Base-by-base conservation (phyloP, 2,797 vertebrate genomes). In the Lepilemur ruficaudatus region DNA sequence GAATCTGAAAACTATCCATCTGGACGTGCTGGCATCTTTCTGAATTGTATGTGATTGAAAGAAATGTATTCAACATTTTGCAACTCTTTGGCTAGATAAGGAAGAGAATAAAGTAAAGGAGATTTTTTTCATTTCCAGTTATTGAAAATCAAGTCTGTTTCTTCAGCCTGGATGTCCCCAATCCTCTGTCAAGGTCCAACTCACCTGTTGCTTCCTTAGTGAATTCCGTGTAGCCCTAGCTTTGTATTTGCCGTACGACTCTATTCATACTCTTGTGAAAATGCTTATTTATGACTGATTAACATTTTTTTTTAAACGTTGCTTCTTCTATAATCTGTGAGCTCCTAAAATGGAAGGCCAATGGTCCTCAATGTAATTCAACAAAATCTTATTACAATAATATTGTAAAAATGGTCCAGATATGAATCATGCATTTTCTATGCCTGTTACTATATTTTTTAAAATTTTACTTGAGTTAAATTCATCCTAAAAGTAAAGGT, bases 1-100 rank as follows among this genome's bases (percentile, higher is more conserved):
- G 93, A 97, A 88, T 97, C 91, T 94, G 91, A 97, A 96, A 97
- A 95, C 81, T 88, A 94, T 80, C 97, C 97, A 97, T 98, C 98
- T 98, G 97, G 95, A 67, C 70, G 4, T 50, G 57, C 75, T 95
- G 96, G 96, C 89, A 63, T 93, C 95, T 88, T 88, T 57, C 93
- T 94, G 84, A 96, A 96, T 95, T 92, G 69, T 93, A 70, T 92
- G 92, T 94, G 89, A 96, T 78, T 93, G 87, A 87, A 94, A 96
- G 72, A 97, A 96, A 96, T 61, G 38, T 76, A 91, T 93, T 97
- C 96, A 94, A 97, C 94, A 81, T 92, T 94, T 95, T 90, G 76
- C 55, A 88, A 89, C 43, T 80, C 83, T 94, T 89, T 91, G 59
- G 32, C 59, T 96, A 94, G 52, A 91, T 76, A 59, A 78, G 38